These are phyloP conservation scores for Channa maculata DNA, from an alignment of 2,113 vertebrate genomes.

Conservation along the genomic window DNA sequence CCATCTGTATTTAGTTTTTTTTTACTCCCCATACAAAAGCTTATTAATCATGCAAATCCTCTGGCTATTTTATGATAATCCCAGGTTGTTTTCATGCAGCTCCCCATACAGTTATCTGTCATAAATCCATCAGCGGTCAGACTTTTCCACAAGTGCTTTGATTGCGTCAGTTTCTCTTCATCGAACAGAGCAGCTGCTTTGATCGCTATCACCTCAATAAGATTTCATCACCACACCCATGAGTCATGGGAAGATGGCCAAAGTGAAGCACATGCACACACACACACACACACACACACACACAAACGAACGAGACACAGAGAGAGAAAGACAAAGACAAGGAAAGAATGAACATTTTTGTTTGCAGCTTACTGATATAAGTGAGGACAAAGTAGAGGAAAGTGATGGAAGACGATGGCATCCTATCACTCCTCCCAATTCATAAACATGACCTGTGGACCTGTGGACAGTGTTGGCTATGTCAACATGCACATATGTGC, in stretches of 20 bases:
- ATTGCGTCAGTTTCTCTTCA: constrained; percentile 72
- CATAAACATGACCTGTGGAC: constrained; percentile 87
- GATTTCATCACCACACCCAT: constrained; percentile 58
- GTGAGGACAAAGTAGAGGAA: constrained; percentile 61
- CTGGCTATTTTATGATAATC: constrained; percentile 8
- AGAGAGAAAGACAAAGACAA: background rate
- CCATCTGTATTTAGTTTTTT: background rate
- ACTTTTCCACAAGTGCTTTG: constrained; percentile 53
- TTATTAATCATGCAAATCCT: constrained; percentile 65
- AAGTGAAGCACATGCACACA: background rate
- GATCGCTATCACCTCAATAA: constrained; percentile 56
- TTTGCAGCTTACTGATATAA: constrained; percentile 38
- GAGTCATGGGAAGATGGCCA: constrained; percentile 51
- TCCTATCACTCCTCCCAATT: constrained; percentile 82
- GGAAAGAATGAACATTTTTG: constrained; percentile 7
- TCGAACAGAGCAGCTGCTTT: constrained; percentile 57
- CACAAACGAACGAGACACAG: background rate
- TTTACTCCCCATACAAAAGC: constrained; percentile 4
- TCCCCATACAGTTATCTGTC: constrained; percentile 5
- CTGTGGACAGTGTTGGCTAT: constrained; percentile 58
- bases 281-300: too few species aligned
- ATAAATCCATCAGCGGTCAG: constrained; percentile 58
- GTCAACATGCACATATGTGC: constrained; percentile 45
- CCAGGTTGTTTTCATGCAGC: background rate
- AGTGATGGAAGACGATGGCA: constrained; percentile 66